A percentile compares a stretch with the other conserved stretches of the same genome.
Conservation (phyloP, 2,113 vertebrate species). For the Fukomys damarensis region DNA sequence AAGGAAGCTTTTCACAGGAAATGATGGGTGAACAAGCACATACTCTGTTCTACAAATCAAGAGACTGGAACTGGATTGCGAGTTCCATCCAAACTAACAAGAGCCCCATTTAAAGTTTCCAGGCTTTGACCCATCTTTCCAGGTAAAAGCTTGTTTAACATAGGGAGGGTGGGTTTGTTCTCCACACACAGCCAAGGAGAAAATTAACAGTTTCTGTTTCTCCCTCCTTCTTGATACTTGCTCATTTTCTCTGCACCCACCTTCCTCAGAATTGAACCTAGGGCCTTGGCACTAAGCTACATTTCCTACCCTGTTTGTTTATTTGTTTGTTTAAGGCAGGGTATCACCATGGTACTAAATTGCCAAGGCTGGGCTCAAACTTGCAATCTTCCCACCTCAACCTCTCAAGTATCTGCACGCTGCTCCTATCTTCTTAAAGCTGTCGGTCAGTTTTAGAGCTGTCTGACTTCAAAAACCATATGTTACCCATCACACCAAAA, state of each 20-base stretch:
- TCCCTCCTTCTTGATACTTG: no score
- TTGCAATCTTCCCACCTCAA: neutral
- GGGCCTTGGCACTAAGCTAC: neutral
- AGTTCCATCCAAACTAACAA: neutral
- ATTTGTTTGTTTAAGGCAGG: neutral
- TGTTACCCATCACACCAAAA: neutral
- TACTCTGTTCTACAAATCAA: no score
- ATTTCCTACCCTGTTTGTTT: neutral
- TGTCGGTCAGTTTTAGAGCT: neutral
- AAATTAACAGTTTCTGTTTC: neutral
- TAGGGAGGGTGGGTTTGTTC: rapidly evolving
- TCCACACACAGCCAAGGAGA: neutral
- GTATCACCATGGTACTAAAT: no score
- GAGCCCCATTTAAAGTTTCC: neutral
- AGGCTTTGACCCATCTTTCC: neutral
- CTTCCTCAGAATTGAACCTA: neutral
- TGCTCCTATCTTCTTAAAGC: neutral
- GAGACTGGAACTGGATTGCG: neutral
- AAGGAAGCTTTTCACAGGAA: neutral
- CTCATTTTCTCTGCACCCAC: neutral
- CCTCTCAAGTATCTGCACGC: neutral
- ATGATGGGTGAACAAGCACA: neutral
- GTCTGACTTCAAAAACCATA: neutral
- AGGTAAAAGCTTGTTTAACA: neutral
- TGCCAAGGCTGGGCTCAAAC: neutral